Base-by-base conservation (phyloP, 2,797 vertebrate genomes). In the Iguana delicatissima region DNA sequence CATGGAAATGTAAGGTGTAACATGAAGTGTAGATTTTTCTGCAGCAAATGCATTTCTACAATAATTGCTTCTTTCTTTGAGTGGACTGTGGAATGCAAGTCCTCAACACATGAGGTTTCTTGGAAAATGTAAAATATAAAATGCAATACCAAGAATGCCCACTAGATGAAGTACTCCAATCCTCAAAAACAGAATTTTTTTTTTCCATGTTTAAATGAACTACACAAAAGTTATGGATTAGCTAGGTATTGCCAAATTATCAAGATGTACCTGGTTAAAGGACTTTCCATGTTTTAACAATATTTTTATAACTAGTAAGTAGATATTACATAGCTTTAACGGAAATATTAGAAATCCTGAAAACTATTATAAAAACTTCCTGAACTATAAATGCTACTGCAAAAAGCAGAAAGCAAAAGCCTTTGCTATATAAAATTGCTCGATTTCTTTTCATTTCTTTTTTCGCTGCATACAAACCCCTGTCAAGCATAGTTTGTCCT, bases 341-440 rank as follows among this genome's bases (percentile, higher is more conserved):
- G 24, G 59, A 62, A 22, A 46, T 59, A 46, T 35, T 29, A 81
- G 24, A 42, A 55, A 72, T 29, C 32, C 35, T 62, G 38, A 42
- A 50, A 91, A 74, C 13, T 91, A 24, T 79, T 90, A 85, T 86
- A 91, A 93, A 87, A 24, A n/a, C 46, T 67, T 84, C 4, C 64
- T 64, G 90, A 93, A 32, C 52, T 62, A 62, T 62, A 59, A 59
- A 62, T 62, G 59, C 59, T 80, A 52, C 24, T 52, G 38, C 46
- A 67, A 69, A 67, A 89, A 90, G 86, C 82, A 32, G 32, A 67
- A 82, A 46, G 79, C 87, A 84, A 91, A 84, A 50, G 2, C 0
- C 7, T 93, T 92, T 93, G 88, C 89, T 91, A 35, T 91, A 89
- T 92, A 69, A 90, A 94, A 86, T 79, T 26, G 0, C 77, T 92